Conservation (phyloP, 2,113 vertebrate genomes). For the Leucoraja erinaceus region DNA sequence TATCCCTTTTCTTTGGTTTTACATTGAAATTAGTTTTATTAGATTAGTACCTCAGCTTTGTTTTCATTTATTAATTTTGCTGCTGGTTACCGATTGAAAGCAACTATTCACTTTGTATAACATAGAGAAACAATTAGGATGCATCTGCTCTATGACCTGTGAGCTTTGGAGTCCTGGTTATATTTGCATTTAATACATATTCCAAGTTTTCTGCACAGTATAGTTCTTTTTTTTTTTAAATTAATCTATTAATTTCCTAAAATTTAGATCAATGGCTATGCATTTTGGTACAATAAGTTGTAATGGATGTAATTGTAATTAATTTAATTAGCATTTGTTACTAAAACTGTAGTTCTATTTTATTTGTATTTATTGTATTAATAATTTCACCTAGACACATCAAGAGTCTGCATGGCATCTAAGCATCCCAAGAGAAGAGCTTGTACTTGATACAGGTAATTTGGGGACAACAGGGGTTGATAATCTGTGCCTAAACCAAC, state of each 20-base stretch:
- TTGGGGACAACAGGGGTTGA: not conserved
- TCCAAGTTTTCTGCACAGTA: not conserved
- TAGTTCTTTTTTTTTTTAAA: not conserved
- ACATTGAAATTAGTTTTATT: not conserved
- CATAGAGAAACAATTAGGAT: not conserved
- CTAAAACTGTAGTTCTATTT: not conserved
- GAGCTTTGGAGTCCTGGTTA: not conserved
- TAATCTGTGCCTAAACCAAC: not conserved
- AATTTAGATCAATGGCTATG: not conserved
- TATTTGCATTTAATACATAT: not conserved
- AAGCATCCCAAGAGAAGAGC: not conserved
- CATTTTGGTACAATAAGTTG: not conserved
- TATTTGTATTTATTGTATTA: slow-evolving; percentile 6
- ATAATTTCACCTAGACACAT: not conserved
- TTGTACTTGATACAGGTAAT: not conserved
- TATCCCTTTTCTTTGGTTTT: not conserved
- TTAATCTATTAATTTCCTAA: not conserved
- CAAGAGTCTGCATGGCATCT: not conserved
- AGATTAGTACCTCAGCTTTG: not conserved
- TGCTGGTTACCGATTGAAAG: not conserved
- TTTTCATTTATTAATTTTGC: not conserved
- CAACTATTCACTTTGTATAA: not conserved
- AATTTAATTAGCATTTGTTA: not conserved
- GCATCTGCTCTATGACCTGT: not conserved
- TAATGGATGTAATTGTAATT: not conserved